A percentile compares a stretch with the other conserved stretches of the same genome.
Conservation (phyloP, 2,113 vertebrate genomes). For the Otolemur garnettii region DNA sequence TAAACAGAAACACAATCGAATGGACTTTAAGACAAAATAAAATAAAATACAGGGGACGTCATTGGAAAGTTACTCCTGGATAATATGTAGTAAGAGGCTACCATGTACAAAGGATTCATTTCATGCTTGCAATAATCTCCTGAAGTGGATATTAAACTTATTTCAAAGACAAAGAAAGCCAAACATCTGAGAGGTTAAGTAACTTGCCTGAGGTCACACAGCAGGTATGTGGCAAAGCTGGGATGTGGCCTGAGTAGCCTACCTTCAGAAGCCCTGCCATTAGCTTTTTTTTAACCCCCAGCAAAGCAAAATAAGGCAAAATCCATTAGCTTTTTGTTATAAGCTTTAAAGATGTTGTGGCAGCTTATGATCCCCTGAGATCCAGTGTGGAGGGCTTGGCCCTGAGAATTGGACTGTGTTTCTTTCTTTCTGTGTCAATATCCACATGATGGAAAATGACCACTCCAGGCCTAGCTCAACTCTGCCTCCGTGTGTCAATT, state of each 20-base stretch:
- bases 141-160: not conserved
- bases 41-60: not conserved
- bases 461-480: not conserved
- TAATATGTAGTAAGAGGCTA: not conserved
- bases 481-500: not conserved
- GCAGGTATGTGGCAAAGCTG: not conserved
- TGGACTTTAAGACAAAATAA: not conserved
- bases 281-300: not conserved
- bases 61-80: not conserved
- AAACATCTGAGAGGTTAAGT: not conserved
- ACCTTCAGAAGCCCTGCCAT: not conserved
- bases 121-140: not conserved
- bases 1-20: not conserved
- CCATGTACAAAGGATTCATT: not conserved
- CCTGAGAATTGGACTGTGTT: not conserved
- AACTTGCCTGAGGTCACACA: not conserved
- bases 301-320: no score
- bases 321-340: not conserved
- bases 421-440: not conserved
- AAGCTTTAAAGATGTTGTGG: not conserved
- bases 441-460: not conserved
- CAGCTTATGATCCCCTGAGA: not conserved
- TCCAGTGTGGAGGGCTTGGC: rapidly evolving
- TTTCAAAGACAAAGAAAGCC: not conserved
- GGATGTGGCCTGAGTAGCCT: not conserved